Conservation (phyloP, 2,888 invertebrate species). For the Eurytoma californica region DNA sequence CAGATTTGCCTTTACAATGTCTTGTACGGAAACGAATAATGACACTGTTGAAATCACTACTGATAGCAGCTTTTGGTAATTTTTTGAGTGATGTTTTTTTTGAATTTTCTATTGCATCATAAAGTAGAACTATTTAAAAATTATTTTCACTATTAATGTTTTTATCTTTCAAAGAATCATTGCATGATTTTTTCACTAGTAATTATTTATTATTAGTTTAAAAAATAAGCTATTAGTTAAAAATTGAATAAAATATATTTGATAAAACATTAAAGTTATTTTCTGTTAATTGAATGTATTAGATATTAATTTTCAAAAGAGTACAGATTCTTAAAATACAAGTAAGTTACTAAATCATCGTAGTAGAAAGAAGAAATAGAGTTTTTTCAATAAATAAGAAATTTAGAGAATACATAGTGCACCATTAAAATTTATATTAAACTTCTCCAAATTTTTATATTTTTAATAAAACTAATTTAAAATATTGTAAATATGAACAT, state of each 20-base stretch:
- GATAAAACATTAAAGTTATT: conserved; percentile 30
- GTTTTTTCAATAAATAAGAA: background rate
- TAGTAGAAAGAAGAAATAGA: background rate
- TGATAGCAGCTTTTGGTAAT: conserved; percentile 74
- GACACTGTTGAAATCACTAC: conserved; percentile 75
- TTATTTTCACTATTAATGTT: conserved; percentile 13
- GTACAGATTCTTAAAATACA: conserved; percentile 1
- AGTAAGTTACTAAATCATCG: conserved; percentile 39
- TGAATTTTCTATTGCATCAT: conserved; percentile 25
- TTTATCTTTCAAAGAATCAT: background rate
- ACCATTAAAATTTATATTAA: too few species aligned
- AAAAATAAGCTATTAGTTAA: background rate
- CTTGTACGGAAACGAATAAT: conserved; percentile 79
- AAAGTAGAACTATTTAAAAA: conserved; percentile 5
- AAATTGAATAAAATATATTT: conserved; percentile 38
- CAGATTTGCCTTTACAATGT: conserved; percentile 81
- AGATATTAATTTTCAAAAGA: background rate
- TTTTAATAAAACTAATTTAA: background rate
- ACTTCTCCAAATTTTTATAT: background rate
- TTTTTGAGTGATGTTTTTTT: conserved; percentile 69
- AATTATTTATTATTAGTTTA: background rate
- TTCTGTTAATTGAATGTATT: conserved; percentile 20
- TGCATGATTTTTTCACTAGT: conserved; percentile 3
- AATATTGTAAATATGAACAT: background rate
- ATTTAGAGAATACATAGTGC: too few species aligned